Conservation (phyloP, 2,113 vertebrate genomes). For the Phaetusa simplex region DNA sequence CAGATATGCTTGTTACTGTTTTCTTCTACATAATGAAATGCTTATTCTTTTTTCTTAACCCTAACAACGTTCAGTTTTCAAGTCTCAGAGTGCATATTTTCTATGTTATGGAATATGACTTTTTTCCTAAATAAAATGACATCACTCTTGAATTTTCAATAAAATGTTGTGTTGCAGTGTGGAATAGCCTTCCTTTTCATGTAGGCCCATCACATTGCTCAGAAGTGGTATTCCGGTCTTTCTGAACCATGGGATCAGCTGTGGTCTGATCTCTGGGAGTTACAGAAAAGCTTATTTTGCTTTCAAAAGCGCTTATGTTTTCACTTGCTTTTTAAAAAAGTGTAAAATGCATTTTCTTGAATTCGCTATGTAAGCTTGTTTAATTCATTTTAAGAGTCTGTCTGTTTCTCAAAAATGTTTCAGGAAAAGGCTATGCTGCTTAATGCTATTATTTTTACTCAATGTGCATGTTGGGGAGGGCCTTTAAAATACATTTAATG, state of each 20-base stretch:
- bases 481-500: not conserved
- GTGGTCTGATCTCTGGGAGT: not conserved
- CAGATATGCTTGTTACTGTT: not conserved
- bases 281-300: not conserved
- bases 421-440: not conserved
- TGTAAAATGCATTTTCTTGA: not conserved
- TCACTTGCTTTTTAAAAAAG: not conserved
- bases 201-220: not conserved
- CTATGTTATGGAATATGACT: not conserved
- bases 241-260: not conserved
- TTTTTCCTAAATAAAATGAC: not conserved
- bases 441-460: not conserved
- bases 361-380: not conserved
- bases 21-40: not conserved
- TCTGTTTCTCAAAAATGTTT: not conserved
- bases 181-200: not conserved
- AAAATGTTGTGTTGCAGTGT: not conserved
- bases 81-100: not conserved
- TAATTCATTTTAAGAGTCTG: not conserved
- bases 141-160: not conserved
- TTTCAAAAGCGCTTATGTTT: not conserved
- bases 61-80: not conserved
- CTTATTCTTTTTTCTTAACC: not conserved
- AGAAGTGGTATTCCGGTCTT: not conserved
- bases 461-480: not conserved